Conservation (phyloP, 1,140 invertebrate species). For the Probaryconus sp. region DNA sequence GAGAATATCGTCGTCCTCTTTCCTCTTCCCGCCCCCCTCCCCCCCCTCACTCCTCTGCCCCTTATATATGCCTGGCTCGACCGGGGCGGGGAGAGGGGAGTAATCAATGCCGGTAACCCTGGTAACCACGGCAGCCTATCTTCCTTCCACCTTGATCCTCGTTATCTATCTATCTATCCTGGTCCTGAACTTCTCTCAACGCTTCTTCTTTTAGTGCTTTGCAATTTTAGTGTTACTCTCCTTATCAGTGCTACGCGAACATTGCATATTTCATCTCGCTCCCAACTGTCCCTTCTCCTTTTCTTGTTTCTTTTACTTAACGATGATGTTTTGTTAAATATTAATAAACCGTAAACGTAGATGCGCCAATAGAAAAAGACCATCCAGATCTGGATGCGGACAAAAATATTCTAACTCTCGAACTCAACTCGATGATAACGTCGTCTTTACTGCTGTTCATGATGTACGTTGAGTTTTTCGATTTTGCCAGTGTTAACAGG, state of each 20-base stretch:
- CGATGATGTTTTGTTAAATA: conserved; percentile 45
- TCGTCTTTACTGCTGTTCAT: too few relatives aligned
- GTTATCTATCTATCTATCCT: conserved; percentile 70
- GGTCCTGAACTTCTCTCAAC: conserved; percentile 67
- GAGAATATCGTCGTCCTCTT: conserved; percentile 50
- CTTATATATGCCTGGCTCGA: too few relatives aligned
- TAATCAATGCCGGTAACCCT: conserved; percentile 77
- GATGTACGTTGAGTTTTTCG: background rate
- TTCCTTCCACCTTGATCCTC: conserved; percentile 67
- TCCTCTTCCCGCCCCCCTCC: too few relatives aligned
- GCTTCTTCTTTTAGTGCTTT: conserved; percentile 53
- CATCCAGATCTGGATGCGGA: background rate
- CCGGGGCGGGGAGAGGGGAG: conserved; percentile 65
- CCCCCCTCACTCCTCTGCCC: too few relatives aligned
- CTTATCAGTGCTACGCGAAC: conserved; percentile 47
- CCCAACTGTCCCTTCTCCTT: conserved; percentile 2
- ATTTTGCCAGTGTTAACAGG: conserved; percentile 1
- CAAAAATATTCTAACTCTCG: too few relatives aligned
- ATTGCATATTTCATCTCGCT: conserved; percentile 24
- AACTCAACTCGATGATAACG: too few relatives aligned
- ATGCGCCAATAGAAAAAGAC: conserved; percentile 1
- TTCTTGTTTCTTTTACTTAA: background rate
- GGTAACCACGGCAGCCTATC: conserved; percentile 74
- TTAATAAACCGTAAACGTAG: conserved; percentile 32
- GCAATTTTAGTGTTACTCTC: conserved; percentile 48